Base-by-base conservation (phyloP, 2,888 invertebrate species). In the Agapetus fuscipes region DNA sequence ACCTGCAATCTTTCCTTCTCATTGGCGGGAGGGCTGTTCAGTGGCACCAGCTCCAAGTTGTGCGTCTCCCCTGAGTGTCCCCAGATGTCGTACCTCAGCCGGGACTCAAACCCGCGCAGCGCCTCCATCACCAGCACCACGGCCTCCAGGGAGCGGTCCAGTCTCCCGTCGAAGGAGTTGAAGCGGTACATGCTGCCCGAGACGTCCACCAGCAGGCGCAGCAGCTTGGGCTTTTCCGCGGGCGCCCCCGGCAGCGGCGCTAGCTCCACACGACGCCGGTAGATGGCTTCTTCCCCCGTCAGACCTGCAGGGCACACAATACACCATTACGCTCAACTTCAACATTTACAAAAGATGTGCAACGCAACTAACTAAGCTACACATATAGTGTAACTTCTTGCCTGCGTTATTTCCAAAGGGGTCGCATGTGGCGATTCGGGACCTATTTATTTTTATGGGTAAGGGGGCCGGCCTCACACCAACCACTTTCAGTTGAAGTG, bases 181-280 rank as follows among this genome's bases (percentile, higher is more conserved):
- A 96, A 96, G 73, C 90, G 78, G 57, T 96, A 96, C 95, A 96
- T 96, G 49, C 91, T 93, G 3, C 95, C 96, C 2, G 93, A 94
- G 0, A 95, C 93, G 62, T 97, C 97, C 0, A 90, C 80, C 0
- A 95, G 80, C 0, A 95, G 67, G 39, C 85, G 74, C 29, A 95
- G 66, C 3, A 88, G 70, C 62, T 96, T 97, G 2, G 96, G 93
- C 54, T 83, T 85, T 48, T 84, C 76, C 46, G 88, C 88, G 1
- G 87, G 86, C 13, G 87, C 73, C 31, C 94, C 95, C 9, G 85
- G 71, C 58, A 93, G 91, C 0, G 94, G 91, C 53, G 87, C 84
- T 48, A 85, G 83, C 48, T 91, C 90, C 3, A 82, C 74, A 26
- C 94, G 70, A 9, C 87, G 72, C 34, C 87, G 76, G 60, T 91